phyloP scores from a whole-genome alignment of 1,140 invertebrate species.

The Drosophila guanche region DNA sequence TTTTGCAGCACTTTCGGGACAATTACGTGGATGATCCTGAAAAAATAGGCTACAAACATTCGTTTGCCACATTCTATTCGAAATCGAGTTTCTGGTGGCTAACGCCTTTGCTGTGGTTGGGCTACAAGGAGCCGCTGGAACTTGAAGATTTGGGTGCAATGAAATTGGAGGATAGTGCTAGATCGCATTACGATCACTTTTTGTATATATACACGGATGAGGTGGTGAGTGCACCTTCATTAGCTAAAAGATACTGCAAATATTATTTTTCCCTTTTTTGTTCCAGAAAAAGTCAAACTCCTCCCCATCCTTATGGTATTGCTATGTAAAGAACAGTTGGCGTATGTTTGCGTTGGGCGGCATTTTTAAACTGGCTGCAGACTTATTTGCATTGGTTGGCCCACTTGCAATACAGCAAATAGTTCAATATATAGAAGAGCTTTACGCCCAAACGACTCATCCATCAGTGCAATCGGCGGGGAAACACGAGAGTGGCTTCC shows the following conservation, averaged over 20 bases:
- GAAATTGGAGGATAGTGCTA: conserved; percentile 86
- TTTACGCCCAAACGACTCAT: conserved; percentile 55
- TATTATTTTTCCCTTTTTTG: conserved; percentile 1
- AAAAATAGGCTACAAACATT: conserved; percentile 85
- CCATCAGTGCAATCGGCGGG: conserved; percentile 5
- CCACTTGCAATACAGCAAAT: conserved; percentile 91
- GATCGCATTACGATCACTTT: conserved; percentile 82
- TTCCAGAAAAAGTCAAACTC: conserved; percentile 70
- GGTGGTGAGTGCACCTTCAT: conserved; percentile 51
- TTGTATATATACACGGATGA: conserved; percentile 78
- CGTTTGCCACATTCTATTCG: conserved; percentile 87
- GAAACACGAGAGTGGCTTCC: background rate
- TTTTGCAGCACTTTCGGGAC: conserved; percentile 67
- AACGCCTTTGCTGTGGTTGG: conserved; percentile 87
- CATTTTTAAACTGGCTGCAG: conserved; percentile 90
- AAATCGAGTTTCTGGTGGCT: conserved; percentile 92
- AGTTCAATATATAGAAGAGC: conserved; percentile 86
- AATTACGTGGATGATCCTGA: conserved; percentile 74
- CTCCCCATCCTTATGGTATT: conserved; percentile 86
- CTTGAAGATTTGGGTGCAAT: conserved; percentile 88
- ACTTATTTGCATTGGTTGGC: conserved; percentile 89
- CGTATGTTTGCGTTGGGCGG: conserved; percentile 89
- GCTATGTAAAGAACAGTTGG: conserved; percentile 89
- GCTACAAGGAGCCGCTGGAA: conserved; percentile 88
- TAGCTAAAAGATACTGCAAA: background rate